Evolutionary conservation across 2,888 invertebrate species (phyloP), one percentile per base, ranked within the genome.

Genomic region (Lamproptera curius): DNA sequence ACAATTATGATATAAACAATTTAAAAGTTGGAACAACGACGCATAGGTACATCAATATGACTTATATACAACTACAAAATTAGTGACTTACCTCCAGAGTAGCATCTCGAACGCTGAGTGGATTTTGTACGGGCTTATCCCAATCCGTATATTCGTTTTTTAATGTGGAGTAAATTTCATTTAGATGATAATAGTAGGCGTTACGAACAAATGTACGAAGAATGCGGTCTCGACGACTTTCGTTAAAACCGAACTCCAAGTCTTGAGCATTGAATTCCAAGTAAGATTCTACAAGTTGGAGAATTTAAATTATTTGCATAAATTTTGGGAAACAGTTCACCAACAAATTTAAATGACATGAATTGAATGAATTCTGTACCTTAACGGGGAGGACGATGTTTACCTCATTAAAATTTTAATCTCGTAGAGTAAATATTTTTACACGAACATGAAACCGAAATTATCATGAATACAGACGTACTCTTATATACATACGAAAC

Each of bases 141-240:
- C 98, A 98, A 79, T 98, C 97, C 51, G 97, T 97, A 83, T 98
- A 98, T 80, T 98, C 97, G 77, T 98, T 97, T 80, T 94, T 89
- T 62, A 98, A 89, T 44, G 97, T 97, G 43, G 97, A 96, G 80
- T 96, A 95, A 70, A 96, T 96, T 88, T 98, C 97, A 82, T 96
- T 97, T 62, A 97, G 90, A 83, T 98, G 98, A 85, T 94, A 98
- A 73, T 95, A 94, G 84, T 95, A 98, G 49, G 97, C 93, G 87
- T 98, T 98, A 57, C 97, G 91, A 54, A 98, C 97, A 80, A 95
- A 95, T 40, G 97, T 97, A 84, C 98, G 90, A 62, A 96, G 89
- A 70, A 96, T 95, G 52, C 95, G 91, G 81, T 96, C 96, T 53
- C 95, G 89, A 51, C 95, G 89, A 55, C 94, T 94, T 82, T 96